phyloP scores from a whole-genome alignment of 2,888 invertebrate genomes.

The Melanostoma scalare region DNA sequence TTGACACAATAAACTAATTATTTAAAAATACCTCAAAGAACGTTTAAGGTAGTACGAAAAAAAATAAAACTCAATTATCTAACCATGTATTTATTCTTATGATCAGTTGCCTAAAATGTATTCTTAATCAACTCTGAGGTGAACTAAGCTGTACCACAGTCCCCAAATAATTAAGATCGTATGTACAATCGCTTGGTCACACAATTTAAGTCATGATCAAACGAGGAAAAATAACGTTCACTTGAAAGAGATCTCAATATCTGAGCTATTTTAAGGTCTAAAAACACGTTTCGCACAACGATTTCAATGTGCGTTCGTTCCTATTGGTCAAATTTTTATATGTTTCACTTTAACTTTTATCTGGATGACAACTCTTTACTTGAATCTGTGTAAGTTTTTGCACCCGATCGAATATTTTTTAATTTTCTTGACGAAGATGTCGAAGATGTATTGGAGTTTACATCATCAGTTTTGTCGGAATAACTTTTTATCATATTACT shows the following conservation, averaged over 20 bases:
- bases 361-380: slow-evolving; percentile 76
- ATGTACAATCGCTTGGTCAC: slow-evolving; percentile 49
- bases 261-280: slow-evolving; percentile 45
- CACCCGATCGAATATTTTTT: slow-evolving; percentile 74
- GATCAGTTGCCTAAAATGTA: no score
- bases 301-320: slow-evolving; percentile 20
- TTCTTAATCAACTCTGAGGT: no score
- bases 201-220: slow-evolving; percentile 62
- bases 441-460: slow-evolving; percentile 62
- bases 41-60: no score
- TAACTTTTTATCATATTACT: slow-evolving; percentile 58
- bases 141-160: no score
- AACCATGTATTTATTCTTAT: no score
- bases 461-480: slow-evolving; percentile 50
- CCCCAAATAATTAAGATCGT: neutral
- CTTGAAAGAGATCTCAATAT: slow-evolving; percentile 58
- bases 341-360: slow-evolving; percentile 32
- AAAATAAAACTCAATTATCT: no score
- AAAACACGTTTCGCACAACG: slow-evolving; percentile 14
- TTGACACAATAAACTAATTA: no score
- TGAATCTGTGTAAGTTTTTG: slow-evolving; percentile 80
- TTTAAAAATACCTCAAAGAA: no score
- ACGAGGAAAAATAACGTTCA: slow-evolving; percentile 59
- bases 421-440: slow-evolving; percentile 74
- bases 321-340: neutral